phyloP scores from a whole-genome alignment of 2,888 invertebrate genomes.

The Noctua janthina region DNA sequence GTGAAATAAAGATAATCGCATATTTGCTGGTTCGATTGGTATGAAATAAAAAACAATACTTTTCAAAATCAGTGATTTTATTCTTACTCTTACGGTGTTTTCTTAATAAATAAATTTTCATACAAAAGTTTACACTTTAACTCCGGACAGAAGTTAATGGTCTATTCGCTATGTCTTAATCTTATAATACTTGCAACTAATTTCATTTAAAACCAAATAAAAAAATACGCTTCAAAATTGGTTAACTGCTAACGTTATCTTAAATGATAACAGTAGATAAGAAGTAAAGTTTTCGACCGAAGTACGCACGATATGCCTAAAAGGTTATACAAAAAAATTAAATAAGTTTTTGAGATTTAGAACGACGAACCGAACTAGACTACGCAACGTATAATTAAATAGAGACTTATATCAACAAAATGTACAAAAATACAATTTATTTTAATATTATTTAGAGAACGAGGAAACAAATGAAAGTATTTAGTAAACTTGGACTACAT shows the following conservation, averaged over 20 bases:
- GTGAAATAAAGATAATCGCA: not conserved
- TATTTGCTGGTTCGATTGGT: not conserved
- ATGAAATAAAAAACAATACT: slow-evolving; percentile 65
- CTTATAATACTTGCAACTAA: slow-evolving; percentile 82
- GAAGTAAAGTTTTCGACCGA: slow-evolving; percentile 70
- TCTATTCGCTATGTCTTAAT: slow-evolving; percentile 73
- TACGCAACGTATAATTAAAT: slow-evolving; percentile 44
- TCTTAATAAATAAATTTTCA: slow-evolving; percentile 83
- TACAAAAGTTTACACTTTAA: slow-evolving; percentile 83
- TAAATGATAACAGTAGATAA: slow-evolving; percentile 52
- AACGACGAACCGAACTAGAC: slow-evolving; percentile 56
- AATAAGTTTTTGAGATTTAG: slow-evolving; percentile 63
- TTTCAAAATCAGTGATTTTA: slow-evolving; percentile 82
- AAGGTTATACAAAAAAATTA: slow-evolving; percentile 48
- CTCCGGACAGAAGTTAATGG: slow-evolving; percentile 60
- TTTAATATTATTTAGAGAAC: slow-evolving; percentile 20
- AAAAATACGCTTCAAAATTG: slow-evolving; percentile 77
- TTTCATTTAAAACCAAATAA: slow-evolving; percentile 76
- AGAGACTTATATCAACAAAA: slow-evolving; percentile 56
- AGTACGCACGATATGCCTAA: slow-evolving; percentile 64
- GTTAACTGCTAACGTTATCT: slow-evolving; percentile 70
- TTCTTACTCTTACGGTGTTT: slow-evolving; percentile 77
- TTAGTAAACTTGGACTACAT: slow-evolving; percentile 28
- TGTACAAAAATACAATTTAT: slow-evolving; percentile 67
- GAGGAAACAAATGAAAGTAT: slow-evolving; percentile 25